phyloP scores from a whole-genome alignment of 1,140 invertebrate genomes.

The Macrostomum lignano region DNA sequence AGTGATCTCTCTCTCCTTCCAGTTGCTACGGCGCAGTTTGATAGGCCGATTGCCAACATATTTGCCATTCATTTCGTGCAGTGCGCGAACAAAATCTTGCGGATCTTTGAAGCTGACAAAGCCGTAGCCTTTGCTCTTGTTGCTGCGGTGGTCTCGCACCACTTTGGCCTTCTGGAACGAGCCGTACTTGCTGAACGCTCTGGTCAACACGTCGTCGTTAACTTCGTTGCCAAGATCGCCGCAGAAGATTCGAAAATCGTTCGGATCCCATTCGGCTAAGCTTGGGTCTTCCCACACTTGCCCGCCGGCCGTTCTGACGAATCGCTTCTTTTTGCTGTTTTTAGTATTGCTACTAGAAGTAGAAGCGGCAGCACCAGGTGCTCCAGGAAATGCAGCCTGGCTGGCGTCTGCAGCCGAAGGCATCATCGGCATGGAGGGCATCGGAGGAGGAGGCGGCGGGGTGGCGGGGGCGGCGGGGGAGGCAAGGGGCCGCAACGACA shows the following conservation, averaged over 20 bases:
- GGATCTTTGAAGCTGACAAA: slow-evolving; percentile 96
- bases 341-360: no score
- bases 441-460: no score
- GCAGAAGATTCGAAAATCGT: slow-evolving; percentile 91
- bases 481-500: no score
- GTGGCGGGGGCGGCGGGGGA: no score
- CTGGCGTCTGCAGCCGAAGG: no score
- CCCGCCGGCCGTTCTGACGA: slow-evolving; percentile 46
- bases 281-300: slow-evolving; percentile 72
- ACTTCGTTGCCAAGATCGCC: slow-evolving; percentile 97
- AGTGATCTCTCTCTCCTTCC: slow-evolving; percentile 73
- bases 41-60: slow-evolving; percentile 94
- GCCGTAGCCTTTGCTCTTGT: slow-evolving; percentile 92
- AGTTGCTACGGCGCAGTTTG: slow-evolving; percentile 75
- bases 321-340: no score
- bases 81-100: slow-evolving; percentile 79
- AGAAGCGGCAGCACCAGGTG: no score
- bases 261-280: slow-evolving; percentile 60
- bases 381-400: no score
- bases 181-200: slow-evolving; percentile 75
- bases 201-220: slow-evolving; percentile 66
- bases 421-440: no score
- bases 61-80: slow-evolving; percentile 70
- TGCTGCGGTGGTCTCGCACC: slow-evolving; percentile 71
- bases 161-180: slow-evolving; percentile 83